Base-by-base conservation (phyloP, 1,140 invertebrate genomes). In the Euwallacea similis region DNA sequence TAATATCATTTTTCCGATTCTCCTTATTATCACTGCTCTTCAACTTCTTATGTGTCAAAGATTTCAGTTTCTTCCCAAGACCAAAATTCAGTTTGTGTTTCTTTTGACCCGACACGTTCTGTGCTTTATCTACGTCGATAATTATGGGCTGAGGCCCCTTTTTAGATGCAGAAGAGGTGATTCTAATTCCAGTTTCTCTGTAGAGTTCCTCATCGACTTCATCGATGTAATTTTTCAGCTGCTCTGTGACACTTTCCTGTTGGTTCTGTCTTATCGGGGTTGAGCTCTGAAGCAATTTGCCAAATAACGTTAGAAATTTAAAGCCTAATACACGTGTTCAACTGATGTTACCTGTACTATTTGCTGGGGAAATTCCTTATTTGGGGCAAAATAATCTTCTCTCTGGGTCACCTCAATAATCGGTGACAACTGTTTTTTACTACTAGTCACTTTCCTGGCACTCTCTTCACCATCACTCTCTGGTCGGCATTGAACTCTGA, bases 351-450 rank as follows among this genome's bases (percentile, higher is more conserved):
- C 47, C 10, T 50, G 47, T 50, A 13, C 6, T 50, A 11, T 50
- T 33, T 33, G 21, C 21, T 33, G 21, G 21, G 21, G 21, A 33
- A 4, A 33, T 33, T 33, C 21, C 21, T 33, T 33, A 42, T 50
- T 46, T 13, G 80, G 85, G 60, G 87, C 83, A 73, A 92, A 91
- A 72, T 89, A 90, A 75, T 90, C 89, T 78, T 89, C 88, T 50
- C 85, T 78, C 74, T 88, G 83, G 77, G 86, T 81, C 79, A 81
- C 80, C 82, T 92, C 90, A 61, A 91, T 92, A 67, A 92, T 92
- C 0, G 90, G 91, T 13, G 90, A 91, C n/a, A 92, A 75, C 76
- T 90, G 90, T 64, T 87, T 87, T 78, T 87, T 89, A 68, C 6
- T 71, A 21, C 64, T 72, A 53, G 7, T 50, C 42, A n/a, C 68